These are phyloP conservation scores for Rutpela maculata DNA, from an alignment of 2,888 invertebrate genomes.

Conservation along the genomic window DNA sequence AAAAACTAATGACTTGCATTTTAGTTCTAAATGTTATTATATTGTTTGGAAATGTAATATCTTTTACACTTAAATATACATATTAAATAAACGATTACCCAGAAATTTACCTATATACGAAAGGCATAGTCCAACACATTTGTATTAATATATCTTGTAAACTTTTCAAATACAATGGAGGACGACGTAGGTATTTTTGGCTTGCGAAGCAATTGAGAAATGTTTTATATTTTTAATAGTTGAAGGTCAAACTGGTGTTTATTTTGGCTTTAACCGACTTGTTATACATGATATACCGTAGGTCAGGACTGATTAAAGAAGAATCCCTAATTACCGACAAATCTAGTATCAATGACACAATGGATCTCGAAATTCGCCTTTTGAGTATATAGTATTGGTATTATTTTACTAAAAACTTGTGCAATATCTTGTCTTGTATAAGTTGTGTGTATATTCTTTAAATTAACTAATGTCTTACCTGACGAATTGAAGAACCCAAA, in stretches of 20 bases:
- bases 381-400: too few relatives aligned
- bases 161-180: neutral
- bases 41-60: neutral
- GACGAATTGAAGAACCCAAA: constrained; percentile 48
- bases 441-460: too few relatives aligned
- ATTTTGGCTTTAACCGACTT: too few relatives aligned
- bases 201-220: neutral
- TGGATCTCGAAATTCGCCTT: too few relatives aligned
- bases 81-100: neutral
- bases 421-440: too few relatives aligned
- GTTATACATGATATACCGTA: too few relatives aligned
- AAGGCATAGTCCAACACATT: neutral
- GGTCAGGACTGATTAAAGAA: too few relatives aligned
- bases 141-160: neutral
- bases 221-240: neutral
- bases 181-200: neutral
- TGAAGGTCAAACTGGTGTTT: neutral
- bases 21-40: neutral
- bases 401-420: too few relatives aligned
- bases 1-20: neutral
- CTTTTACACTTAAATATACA: neutral
- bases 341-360: too few relatives aligned
- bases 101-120: neutral
- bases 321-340: too few relatives aligned
- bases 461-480: constrained; percentile 46